Percentiles rank a stretch among this genome's conserved stretches.
These are phyloP conservation scores for Adelges cooleyi DNA, from an alignment of 1,140 invertebrate genomes.

Conservation along the genomic window DNA sequence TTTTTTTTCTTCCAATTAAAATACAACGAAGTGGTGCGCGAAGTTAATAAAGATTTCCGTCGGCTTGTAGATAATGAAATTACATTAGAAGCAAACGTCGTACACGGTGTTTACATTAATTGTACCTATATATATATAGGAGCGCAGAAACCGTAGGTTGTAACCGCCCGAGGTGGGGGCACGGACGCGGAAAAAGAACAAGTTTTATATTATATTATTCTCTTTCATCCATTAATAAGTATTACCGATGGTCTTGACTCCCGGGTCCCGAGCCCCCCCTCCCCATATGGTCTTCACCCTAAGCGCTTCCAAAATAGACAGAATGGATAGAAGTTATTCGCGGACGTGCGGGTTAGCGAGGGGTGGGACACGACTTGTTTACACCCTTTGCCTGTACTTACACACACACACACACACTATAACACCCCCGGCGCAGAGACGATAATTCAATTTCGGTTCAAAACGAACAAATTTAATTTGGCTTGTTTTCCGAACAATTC, in stretches of 20 bases:
- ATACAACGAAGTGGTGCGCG: too few species aligned
- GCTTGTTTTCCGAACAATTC: conserved; percentile 17
- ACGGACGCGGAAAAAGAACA: not conserved
- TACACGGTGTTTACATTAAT: too few species aligned
- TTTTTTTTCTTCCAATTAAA: too few species aligned
- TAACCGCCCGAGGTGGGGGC: too few species aligned
- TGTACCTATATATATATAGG: too few species aligned
- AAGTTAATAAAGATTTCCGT: too few species aligned
- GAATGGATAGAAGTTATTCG: not conserved
- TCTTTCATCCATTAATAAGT: conserved; percentile 14
- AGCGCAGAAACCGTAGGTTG: too few species aligned
- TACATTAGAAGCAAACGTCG: too few species aligned
- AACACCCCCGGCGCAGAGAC: not conserved
- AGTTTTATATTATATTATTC: conserved; percentile 1
- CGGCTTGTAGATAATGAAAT: too few species aligned
- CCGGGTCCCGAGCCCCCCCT: not conserved
- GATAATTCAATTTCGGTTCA: conserved; percentile 14
- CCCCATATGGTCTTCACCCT: too few species aligned
- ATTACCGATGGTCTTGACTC: not conserved
- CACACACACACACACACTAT: too few species aligned
- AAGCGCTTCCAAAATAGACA: not conserved
- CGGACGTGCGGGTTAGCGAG: conserved; percentile 3
- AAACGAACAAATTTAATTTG: conserved; percentile 24
- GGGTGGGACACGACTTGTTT: not conserved
- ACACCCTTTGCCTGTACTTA: not conserved